These are phyloP conservation scores for Subanguina moxae DNA, from an alignment of 1,140 invertebrate species.

Conservation along the genomic window DNA sequence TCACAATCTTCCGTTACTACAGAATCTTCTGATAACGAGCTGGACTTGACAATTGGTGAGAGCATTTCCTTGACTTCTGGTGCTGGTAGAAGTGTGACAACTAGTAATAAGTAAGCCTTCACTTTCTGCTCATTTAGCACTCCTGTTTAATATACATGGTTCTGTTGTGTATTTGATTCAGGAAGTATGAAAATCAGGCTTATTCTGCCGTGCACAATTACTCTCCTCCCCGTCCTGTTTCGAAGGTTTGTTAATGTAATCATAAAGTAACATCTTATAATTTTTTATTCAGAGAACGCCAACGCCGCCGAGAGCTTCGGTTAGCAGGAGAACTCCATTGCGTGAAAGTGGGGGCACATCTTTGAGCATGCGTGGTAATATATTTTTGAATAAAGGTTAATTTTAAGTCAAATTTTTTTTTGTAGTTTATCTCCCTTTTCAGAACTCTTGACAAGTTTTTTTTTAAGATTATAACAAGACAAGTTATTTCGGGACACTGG, in stretches of 20 bases:
- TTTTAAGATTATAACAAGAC: slow-evolving; percentile 1
- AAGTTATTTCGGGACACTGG: background rate
- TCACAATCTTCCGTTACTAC: background rate
- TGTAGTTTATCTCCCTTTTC: background rate
- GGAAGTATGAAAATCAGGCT: background rate
- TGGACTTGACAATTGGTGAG: slow-evolving; percentile 23
- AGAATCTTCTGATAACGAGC: slow-evolving; percentile 22
- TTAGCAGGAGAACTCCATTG: slow-evolving; percentile 9
- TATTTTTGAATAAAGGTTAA: slow-evolving; percentile 2
- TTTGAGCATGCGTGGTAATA: slow-evolving; percentile 13
- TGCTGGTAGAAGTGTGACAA: background rate
- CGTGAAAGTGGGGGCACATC: slow-evolving; percentile 2
- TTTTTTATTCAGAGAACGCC: slow-evolving; percentile 18
- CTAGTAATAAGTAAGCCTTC: background rate
- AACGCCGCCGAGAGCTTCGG: slow-evolving; percentile 24
- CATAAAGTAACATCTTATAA: too few species aligned
- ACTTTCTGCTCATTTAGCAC: too few species aligned
- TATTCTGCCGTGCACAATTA: background rate
- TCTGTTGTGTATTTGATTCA: background rate
- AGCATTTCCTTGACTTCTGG: slow-evolving; percentile 16
- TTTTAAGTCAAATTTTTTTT: slow-evolving; percentile 4
- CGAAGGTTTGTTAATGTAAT: slow-evolving; percentile 4
- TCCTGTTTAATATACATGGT: too few species aligned
- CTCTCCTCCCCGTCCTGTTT: background rate
- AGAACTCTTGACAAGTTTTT: background rate